Conservation (phyloP, 2,113 vertebrate species). For the Donacobius atricapilla region DNA sequence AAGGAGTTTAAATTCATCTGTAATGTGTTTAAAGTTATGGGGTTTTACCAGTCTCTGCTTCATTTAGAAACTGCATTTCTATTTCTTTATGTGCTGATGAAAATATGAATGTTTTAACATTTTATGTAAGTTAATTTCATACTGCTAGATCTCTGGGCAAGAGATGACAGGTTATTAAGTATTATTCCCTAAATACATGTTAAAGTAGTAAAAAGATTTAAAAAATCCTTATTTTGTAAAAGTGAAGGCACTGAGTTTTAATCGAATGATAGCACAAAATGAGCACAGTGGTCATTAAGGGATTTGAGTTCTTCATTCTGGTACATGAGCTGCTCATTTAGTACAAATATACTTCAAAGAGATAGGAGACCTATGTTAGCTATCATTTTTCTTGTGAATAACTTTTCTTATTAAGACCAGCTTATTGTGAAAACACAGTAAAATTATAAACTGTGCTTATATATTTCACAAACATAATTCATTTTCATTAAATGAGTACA, state of each 20-base stretch:
- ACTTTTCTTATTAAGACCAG: background rate
- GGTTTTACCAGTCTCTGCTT: background rate
- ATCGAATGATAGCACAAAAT: conserved; percentile 35
- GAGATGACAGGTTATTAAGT: background rate
- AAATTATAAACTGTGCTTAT: background rate
- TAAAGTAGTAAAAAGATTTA: background rate
- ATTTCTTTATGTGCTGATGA: background rate
- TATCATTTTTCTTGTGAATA: conserved; percentile 15
- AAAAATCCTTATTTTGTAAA: background rate
- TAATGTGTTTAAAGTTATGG: background rate
- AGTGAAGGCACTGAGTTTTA: background rate
- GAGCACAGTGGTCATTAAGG: conserved; percentile 13
- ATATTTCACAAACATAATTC: background rate
- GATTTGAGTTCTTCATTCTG: conserved; percentile 17
- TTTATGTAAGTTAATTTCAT: background rate
- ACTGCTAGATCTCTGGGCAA: background rate
- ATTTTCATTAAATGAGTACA: background rate
- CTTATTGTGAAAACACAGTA: background rate
- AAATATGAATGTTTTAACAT: background rate
- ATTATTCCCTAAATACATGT: background rate
- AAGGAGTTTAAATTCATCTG: background rate
- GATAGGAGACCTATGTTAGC: background rate
- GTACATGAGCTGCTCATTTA: conserved; percentile 15
- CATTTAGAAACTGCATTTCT: background rate
- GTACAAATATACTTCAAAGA: background rate